These are phyloP conservation scores for Cathartes aura DNA, from an alignment of 2,113 vertebrate species.

Conservation along the genomic window DNA sequence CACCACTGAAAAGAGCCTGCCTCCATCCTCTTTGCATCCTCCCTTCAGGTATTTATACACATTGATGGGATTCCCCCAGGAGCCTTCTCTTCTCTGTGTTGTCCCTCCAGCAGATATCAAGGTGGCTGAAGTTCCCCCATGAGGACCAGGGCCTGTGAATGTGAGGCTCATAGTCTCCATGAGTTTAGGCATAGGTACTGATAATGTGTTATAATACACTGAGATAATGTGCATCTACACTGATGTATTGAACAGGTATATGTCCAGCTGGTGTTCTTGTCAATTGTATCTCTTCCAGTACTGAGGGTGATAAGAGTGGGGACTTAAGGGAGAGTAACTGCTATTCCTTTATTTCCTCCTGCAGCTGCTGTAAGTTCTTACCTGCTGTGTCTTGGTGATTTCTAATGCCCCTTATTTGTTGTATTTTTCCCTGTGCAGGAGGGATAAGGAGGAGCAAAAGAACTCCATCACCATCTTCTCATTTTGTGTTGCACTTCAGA, in stretches of 20 bases:
- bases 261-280: neutral
- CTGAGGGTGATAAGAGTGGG: neutral
- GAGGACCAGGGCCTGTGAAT: rapidly evolving
- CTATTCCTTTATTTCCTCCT: neutral
- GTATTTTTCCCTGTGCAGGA: neutral
- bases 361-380: neutral
- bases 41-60: neutral
- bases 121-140: neutral
- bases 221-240: neutral
- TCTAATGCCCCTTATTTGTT: neutral
- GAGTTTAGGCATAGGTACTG: neutral
- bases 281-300: neutral
- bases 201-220: neutral
- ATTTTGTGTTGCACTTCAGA: neutral
- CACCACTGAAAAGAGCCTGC: neutral
- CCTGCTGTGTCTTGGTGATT: neutral
- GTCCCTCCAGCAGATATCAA: neutral
- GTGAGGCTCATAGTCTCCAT: neutral
- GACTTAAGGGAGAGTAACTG: neutral
- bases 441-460: neutral
- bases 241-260: neutral
- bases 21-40: neutral
- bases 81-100: neutral
- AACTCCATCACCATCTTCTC: neutral
- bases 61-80: neutral